phyloP scores from a whole-genome alignment of 2,797 vertebrate species.

The Clamator glandarius region DNA sequence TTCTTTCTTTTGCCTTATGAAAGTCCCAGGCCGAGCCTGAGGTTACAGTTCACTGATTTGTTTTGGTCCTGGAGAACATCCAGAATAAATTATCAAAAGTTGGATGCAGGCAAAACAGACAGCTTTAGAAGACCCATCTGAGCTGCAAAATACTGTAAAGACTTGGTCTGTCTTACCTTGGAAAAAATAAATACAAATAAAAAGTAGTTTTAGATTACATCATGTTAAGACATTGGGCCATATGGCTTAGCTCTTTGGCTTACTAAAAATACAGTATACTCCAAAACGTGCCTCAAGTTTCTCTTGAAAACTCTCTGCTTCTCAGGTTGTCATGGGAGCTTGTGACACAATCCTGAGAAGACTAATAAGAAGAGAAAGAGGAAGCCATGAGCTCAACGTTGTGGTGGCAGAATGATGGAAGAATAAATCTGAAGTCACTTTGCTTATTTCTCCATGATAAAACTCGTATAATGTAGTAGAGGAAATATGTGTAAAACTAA shows the following conservation, averaged over 20 bases:
- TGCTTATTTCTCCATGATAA: neutral
- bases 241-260: neutral
- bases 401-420: neutral
- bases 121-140: neutral
- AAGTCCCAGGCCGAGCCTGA: neutral
- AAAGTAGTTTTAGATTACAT: neutral
- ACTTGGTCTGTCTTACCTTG: neutral
- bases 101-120: neutral
- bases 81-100: neutral
- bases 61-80: neutral
- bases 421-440: neutral
- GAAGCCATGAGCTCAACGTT: neutral
- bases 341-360: neutral
- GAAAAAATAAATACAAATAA: neutral
- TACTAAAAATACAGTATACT: neutral
- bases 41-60: neutral
- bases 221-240: neutral
- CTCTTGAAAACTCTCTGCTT: neutral
- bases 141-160: neutral
- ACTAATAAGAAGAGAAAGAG: neutral
- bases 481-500: neutral
- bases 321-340: neutral
- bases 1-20: neutral
- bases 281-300: neutral
- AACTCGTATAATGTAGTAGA: neutral